Conservation (phyloP, 2,797 vertebrate species). For the Mareca strepera region DNA sequence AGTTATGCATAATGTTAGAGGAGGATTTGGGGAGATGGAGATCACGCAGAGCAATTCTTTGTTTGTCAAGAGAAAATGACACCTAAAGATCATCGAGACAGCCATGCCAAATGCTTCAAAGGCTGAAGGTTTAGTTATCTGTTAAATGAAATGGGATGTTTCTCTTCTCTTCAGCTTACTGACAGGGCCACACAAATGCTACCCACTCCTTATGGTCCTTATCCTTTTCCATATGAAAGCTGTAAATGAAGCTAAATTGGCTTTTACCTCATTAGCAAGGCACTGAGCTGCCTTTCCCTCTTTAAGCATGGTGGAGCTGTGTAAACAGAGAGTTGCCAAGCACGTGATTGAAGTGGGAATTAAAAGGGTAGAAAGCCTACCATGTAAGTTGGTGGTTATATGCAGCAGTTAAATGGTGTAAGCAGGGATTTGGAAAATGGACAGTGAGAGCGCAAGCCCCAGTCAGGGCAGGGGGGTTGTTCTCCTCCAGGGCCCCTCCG, state of each 20-base stretch:
- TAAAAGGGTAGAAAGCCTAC: neutral
- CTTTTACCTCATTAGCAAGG: neutral
- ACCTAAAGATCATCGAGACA: neutral
- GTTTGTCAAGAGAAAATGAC: rapidly evolving
- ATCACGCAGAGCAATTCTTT: neutral
- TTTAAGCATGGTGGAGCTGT: neutral
- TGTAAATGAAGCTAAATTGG: neutral
- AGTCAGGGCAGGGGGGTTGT: neutral
- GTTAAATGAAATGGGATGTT: rapidly evolving
- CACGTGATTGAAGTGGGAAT: neutral
- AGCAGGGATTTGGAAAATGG: neutral
- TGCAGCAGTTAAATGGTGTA: neutral
- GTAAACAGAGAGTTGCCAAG: neutral
- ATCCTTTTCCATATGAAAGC: neutral
- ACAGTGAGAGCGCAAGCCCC: rapidly evolving
- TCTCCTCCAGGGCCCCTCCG: neutral
- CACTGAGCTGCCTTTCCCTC: neutral
- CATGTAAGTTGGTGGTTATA: rapidly evolving
- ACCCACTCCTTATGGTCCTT: neutral
- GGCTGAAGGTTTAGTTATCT: neutral
- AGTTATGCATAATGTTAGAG: neutral
- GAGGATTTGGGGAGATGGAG: neutral
- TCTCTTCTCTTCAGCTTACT: neutral
- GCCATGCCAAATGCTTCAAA: neutral
- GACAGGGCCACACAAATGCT: neutral